Conservation (phyloP, 1,140 invertebrate genomes). For the Ladona fulva region DNA sequence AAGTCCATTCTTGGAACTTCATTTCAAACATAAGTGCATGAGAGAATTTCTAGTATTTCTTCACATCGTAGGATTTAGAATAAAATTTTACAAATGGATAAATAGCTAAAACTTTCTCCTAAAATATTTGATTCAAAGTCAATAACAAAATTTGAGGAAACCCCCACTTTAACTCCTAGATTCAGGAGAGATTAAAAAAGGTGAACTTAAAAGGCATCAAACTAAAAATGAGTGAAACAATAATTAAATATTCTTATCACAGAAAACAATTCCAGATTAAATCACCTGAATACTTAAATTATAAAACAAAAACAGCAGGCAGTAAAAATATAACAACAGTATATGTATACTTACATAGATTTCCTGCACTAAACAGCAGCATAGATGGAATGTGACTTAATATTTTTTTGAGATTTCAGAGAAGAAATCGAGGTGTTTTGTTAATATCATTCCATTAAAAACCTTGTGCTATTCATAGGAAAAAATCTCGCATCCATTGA, state of each 20-base stretch:
- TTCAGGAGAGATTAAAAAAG: too few relatives aligned
- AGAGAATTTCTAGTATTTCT: too few relatives aligned
- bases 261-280: not conserved
- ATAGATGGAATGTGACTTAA: not conserved
- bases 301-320: not conserved
- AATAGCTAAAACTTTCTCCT: too few relatives aligned
- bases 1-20: too few relatives aligned
- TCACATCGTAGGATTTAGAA: too few relatives aligned
- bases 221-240: not conserved
- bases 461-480: conserved; percentile 4
- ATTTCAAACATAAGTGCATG: too few relatives aligned
- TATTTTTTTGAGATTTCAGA: not conserved
- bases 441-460: not conserved
- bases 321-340: conserved; percentile 4
- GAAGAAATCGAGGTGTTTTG: not conserved
- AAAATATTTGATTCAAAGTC: too few relatives aligned
- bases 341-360: not conserved
- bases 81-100: too few relatives aligned
- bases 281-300: not conserved
- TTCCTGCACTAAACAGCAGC: conserved; percentile 7
- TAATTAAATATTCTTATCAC: conserved; percentile 1
- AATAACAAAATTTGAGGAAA: too few relatives aligned
- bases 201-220: not conserved
- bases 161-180: too few relatives aligned
- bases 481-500: conserved; percentile 3